These are phyloP conservation scores for Papilio dardanus DNA, from an alignment of 1,140 invertebrate genomes.

Conservation along the genomic window DNA sequence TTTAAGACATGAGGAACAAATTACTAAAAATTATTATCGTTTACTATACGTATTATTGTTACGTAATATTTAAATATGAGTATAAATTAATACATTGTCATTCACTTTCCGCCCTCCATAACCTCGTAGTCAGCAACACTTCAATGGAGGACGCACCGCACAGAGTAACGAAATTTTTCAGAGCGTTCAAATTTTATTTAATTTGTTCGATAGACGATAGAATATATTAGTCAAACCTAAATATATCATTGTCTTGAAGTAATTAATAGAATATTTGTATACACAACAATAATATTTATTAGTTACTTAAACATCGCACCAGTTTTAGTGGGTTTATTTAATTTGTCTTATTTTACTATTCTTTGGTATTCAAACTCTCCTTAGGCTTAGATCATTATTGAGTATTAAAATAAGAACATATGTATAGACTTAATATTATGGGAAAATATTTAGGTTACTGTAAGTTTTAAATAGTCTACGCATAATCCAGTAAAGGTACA, in stretches of 20 bases:
- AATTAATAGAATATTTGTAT: neutral
- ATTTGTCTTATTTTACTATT: too few species aligned
- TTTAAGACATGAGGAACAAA: neutral
- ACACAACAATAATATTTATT: neutral
- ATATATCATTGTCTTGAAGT: neutral
- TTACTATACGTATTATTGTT: neutral
- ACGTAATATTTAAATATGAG: neutral
- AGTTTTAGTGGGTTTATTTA: too few species aligned
- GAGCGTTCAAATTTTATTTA: neutral
- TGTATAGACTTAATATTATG: too few species aligned
- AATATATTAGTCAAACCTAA: neutral
- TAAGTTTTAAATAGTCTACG: slow-evolving; percentile 56
- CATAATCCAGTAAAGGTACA: slow-evolving; percentile 74
- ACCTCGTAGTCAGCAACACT: slow-evolving; percentile 19
- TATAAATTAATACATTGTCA: neutral
- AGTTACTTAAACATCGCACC: too few species aligned
- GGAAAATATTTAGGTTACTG: neutral
- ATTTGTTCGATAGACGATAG: neutral
- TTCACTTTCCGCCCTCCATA: neutral
- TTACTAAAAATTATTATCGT: neutral
- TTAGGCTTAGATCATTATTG: too few species aligned
- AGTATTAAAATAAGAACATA: too few species aligned
- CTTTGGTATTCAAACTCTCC: too few species aligned
- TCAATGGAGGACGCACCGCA: slow-evolving; percentile 10
- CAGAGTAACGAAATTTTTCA: slow-evolving; percentile 14